These are phyloP conservation scores for Calidris pygmaea DNA, from an alignment of 2,113 vertebrate species.

Conservation along the genomic window DNA sequence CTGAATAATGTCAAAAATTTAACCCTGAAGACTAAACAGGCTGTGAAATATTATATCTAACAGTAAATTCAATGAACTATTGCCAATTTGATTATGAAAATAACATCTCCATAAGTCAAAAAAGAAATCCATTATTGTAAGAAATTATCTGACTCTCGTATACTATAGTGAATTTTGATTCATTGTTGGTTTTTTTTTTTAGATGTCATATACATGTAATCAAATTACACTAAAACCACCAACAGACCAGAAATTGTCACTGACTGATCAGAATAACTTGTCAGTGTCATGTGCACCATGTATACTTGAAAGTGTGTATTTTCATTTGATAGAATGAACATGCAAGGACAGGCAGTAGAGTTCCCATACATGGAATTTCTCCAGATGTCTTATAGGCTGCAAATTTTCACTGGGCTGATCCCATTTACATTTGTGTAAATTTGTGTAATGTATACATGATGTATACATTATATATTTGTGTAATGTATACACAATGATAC, in stretches of 20 bases:
- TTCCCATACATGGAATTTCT: background rate
- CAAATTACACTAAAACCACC: background rate
- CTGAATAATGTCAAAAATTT: background rate
- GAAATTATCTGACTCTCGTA: background rate
- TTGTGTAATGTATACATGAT: too few species aligned
- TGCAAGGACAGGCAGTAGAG: background rate
- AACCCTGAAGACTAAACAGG: background rate
- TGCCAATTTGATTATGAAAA: slow-evolving; percentile 8
- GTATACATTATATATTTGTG: too few species aligned
- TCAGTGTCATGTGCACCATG: background rate
- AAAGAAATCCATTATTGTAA: background rate
- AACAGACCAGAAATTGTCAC: background rate
- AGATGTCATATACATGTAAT: background rate
- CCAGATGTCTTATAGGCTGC: rapidly evolving
- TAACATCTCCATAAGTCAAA: background rate
- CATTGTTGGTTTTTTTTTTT: background rate
- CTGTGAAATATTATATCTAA: slow-evolving; percentile 24
- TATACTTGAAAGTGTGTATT: background rate
- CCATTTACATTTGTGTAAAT: background rate
- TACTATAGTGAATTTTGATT: background rate
- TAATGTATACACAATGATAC: too few species aligned
- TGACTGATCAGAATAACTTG: background rate
- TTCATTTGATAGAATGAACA: background rate
- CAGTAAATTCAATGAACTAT: background rate
- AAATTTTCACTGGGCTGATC: background rate